These are phyloP conservation scores for Pantala flavescens DNA, from an alignment of 1,140 invertebrate genomes.

Conservation along the genomic window DNA sequence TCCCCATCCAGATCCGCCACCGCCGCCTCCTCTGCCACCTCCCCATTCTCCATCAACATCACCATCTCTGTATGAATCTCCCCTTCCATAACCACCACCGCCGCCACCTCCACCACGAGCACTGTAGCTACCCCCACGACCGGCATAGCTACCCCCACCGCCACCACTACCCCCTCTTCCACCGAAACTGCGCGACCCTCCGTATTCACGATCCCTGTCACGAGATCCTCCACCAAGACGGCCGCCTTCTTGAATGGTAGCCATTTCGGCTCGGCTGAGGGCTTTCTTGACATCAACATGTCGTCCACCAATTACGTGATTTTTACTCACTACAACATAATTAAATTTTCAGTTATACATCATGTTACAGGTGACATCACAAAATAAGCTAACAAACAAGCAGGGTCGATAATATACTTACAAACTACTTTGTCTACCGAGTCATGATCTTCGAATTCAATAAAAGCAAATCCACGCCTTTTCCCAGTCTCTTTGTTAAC, in stretches of 20 bases:
- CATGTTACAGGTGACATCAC: too few relatives aligned
- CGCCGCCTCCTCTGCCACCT: conserved; percentile 22
- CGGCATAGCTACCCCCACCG: conserved; percentile 32
- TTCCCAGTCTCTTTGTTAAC: conserved; percentile 84
- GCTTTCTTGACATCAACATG: conserved; percentile 74
- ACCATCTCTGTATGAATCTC: conserved; percentile 17
- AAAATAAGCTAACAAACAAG: background rate
- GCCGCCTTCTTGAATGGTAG: conserved; percentile 43
- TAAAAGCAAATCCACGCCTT: conserved; percentile 86
- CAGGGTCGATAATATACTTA: conserved; percentile 39
- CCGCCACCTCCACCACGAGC: background rate
- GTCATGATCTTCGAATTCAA: conserved; percentile 94
- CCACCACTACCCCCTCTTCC: conserved; percentile 28
- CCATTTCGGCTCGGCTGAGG: conserved; percentile 55
- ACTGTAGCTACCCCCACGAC: background rate
- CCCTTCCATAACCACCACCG: conserved; percentile 18
- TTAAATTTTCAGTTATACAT: background rate
- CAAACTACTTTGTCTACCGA: conserved; percentile 89
- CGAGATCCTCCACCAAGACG: conserved; percentile 39
- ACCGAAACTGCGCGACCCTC: conserved; percentile 25
- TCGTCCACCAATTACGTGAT: conserved; percentile 63
- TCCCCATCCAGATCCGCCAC: conserved; percentile 20
- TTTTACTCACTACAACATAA: conserved; percentile 52
- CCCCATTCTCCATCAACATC: conserved; percentile 20
- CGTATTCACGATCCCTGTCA: conserved; percentile 24